Percentiles rank a stretch among this genome's conserved stretches.
Conservation (phyloP, 2,113 vertebrate species). For the Okapia johnstoni region DNA sequence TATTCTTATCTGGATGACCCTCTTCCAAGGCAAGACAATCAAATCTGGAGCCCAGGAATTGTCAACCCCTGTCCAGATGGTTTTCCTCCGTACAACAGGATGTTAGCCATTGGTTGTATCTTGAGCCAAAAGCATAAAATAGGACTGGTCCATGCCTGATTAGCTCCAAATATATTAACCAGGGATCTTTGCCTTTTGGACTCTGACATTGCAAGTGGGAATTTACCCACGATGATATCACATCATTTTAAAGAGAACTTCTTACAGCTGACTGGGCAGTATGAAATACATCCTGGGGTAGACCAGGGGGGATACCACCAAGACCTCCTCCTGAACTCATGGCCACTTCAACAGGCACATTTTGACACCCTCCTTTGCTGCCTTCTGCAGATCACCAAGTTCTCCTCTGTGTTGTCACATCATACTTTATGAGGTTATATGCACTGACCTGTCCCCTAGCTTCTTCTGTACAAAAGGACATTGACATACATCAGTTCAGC, state of each 20-base stretch:
- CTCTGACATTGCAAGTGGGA: not conserved
- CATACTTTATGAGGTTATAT: not conserved
- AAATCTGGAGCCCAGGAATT: not conserved
- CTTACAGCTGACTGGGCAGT: not conserved
- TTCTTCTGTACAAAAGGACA: not conserved
- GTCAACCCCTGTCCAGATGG: not conserved
- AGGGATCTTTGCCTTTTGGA: not conserved
- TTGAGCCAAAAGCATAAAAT: not conserved
- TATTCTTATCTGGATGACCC: not conserved
- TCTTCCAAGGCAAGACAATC: not conserved
- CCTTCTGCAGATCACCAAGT: not conserved
- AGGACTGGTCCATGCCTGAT: not conserved
- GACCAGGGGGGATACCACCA: too few relatives aligned
- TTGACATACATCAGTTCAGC: not conserved
- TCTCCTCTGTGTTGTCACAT: not conserved
- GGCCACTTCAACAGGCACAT: not conserved
- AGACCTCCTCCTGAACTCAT: not conserved
- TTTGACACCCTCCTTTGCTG: not conserved
- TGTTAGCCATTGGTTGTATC: not conserved
- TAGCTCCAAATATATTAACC: not conserved
- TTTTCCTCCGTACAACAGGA: not conserved
- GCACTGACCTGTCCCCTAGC: not conserved
- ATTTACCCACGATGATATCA: not conserved
- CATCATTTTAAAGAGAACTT: not conserved
- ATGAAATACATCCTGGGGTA: not conserved